These are phyloP conservation scores for Drosophila azteca DNA, from an alignment of 1,140 invertebrate species.

Conservation along the genomic window DNA sequence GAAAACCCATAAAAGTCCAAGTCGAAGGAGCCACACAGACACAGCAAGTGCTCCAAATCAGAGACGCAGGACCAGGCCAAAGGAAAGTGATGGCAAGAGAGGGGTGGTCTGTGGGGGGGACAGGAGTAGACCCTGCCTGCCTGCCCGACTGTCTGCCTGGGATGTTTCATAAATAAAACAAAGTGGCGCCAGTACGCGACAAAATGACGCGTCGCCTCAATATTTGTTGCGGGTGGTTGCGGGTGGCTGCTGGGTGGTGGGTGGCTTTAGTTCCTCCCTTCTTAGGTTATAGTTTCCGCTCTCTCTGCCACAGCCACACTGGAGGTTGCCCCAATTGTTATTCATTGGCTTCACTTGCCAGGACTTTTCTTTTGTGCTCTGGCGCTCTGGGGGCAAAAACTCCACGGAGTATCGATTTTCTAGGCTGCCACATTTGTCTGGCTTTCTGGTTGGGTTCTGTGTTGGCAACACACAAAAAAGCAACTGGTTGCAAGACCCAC, in stretches of 20 bases:
- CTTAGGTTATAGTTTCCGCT: conserved; percentile 9
- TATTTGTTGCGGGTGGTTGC: conserved; percentile 37
- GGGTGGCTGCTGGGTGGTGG: conserved; percentile 10
- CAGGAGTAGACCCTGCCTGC: background rate
- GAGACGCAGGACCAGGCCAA: too few relatives aligned
- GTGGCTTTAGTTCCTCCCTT: too few relatives aligned
- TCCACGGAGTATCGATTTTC: conserved; percentile 73
- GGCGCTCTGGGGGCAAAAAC: conserved; percentile 19
- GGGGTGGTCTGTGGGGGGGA: background rate
- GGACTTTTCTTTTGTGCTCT: conserved; percentile 22
- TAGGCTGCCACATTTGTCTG: conserved; percentile 64
- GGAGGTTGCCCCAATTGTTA: conserved; percentile 58
- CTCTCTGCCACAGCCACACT: background rate
- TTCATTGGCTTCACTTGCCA: conserved; percentile 71
- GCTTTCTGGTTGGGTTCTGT: conserved; percentile 39
- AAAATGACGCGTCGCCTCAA: conserved; percentile 65
- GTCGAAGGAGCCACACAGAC: conserved; percentile 12
- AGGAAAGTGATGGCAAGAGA: too few relatives aligned
- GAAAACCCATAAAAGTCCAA: conserved; percentile 56
- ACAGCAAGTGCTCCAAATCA: conserved; percentile 45
- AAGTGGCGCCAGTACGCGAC: conserved; percentile 69
- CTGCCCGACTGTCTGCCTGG: conserved; percentile 50
- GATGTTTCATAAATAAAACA: conserved; percentile 70
- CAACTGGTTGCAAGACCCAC: conserved; percentile 64
- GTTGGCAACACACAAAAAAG: conserved; percentile 36